Evolutionary conservation across 2,797 vertebrate genomes (phyloP), one percentile per base, ranked within the genome.

Genomic region (Sylvilagus floridanus): DNA sequence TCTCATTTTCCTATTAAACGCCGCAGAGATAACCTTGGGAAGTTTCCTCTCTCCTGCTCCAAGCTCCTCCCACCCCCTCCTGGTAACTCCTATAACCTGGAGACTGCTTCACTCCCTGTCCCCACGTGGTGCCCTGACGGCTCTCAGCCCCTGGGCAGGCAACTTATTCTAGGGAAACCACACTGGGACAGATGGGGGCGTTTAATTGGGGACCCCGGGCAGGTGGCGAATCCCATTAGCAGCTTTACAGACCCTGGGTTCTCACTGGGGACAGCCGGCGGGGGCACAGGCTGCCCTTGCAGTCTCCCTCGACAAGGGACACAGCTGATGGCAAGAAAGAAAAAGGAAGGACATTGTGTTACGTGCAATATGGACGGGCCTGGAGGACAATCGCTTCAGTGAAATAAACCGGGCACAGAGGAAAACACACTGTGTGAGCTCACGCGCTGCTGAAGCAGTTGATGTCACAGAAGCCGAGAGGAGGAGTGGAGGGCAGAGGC

Each of bases 1-100:
- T 26, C 93, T 97, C 85, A 83, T 97, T 95, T 97, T 75, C 96
- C 90, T 94, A 68, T 84, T 94, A 96, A 97, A 94, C 65, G n/a
- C 95, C 22, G 42, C 62, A 71, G 71, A 95, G 81, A 63, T 32
- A 7, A 91, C 85, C 96, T 96, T 57, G 12, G 88, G 91, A 75
- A 65, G 30, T 81, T 97, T 72, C 82, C 62, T 68, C 50, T 35
- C 88, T 52, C 32, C 11, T 0, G 7, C 16, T 30, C 22, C 50
- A 19, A 1, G 35, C 54, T 30, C 22, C 35, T 54, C n/a, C 47
- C 7, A 5, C 22, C 50, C 13, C 12, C 0, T 2, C 28, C 78
- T 89, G 72, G 90, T 82, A 93, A 50, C 88, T 87, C 95, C 88
- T 96, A 78, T 88, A 96, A 95, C 92, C 28, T 77, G 90, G 73